Conservation (phyloP, 1,140 invertebrate species). For the Panulirus ornatus region DNA sequence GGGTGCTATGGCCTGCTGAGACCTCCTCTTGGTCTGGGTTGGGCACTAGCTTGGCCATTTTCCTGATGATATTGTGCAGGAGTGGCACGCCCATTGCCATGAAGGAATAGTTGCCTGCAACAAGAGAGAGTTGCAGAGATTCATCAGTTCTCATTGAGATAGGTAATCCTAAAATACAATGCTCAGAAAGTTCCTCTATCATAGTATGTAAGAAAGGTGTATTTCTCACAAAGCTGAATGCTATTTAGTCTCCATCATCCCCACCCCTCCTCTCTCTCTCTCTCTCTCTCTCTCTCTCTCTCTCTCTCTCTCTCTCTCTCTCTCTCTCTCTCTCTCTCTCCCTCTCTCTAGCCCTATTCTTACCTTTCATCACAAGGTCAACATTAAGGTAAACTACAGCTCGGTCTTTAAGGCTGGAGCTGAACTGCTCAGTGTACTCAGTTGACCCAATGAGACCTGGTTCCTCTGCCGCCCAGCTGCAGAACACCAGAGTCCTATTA, state of each 20-base stretch:
- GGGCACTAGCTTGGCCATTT: conserved; percentile 4
- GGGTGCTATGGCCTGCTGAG: background rate
- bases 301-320: conserved; percentile 1
- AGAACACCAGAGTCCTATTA: conserved; percentile 79
- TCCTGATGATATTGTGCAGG: conserved; percentile 3
- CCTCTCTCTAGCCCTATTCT: too few species aligned
- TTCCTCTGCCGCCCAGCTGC: conserved; percentile 76
- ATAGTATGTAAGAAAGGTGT: too few species aligned
- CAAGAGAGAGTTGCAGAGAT: too few species aligned
- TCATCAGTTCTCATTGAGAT: too few species aligned
- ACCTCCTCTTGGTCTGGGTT: conserved; percentile 33
- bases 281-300: too few species aligned
- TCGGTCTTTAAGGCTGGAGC: conserved; percentile 75
- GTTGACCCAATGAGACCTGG: conserved; percentile 76
- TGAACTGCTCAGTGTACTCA: conserved; percentile 76
- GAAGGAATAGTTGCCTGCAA: too few species aligned
- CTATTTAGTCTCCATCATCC: too few species aligned
- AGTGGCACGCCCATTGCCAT: background rate
- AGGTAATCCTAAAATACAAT: too few species aligned
- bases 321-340: conserved; percentile 32
- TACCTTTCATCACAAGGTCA: conserved; percentile 73
- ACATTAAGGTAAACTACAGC: conserved; percentile 78
- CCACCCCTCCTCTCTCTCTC: too few species aligned
- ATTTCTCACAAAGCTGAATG: too few species aligned
- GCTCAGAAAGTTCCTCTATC: too few species aligned